These are phyloP conservation scores for Gymnarchus niloticus DNA, from an alignment of 2,113 vertebrate species.

Conservation along the genomic window DNA sequence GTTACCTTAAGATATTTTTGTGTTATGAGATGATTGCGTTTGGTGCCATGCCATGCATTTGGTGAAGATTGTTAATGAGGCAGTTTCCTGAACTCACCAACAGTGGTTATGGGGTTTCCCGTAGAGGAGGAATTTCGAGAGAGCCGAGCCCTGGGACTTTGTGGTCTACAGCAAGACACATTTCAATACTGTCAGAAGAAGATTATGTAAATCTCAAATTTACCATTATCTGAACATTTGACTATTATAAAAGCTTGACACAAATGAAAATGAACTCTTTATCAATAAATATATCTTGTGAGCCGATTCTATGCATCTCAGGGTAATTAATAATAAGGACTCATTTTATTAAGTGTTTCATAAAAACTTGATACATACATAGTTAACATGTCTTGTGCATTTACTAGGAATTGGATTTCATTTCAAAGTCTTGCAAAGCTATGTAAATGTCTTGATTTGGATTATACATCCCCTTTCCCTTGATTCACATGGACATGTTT, in stretches of 20 bases:
- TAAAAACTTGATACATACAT: background rate
- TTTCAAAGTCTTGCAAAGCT: background rate
- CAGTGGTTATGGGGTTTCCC: conserved; percentile 4
- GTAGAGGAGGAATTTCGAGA: background rate
- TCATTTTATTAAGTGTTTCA: background rate
- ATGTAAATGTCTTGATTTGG: background rate
- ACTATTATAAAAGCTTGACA: background rate
- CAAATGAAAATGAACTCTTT: background rate
- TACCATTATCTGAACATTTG: background rate
- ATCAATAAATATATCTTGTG: background rate
- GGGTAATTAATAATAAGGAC: background rate
- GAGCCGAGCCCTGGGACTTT: background rate
- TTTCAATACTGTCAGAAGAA: background rate
- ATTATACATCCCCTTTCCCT: background rate
- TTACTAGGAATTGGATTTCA: background rate
- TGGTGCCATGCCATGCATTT: background rate
- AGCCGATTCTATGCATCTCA: background rate
- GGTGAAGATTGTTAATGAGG: background rate
- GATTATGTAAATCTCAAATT: background rate
- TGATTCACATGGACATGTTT: background rate
- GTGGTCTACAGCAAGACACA: background rate
- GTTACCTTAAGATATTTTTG: background rate
- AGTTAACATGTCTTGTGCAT: background rate
- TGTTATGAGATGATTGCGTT: background rate
- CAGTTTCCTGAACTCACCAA: background rate